Evolutionary conservation across 2,797 vertebrate genomes (phyloP).

Genomic region (Acrossocheilus fasciatus): DNA sequence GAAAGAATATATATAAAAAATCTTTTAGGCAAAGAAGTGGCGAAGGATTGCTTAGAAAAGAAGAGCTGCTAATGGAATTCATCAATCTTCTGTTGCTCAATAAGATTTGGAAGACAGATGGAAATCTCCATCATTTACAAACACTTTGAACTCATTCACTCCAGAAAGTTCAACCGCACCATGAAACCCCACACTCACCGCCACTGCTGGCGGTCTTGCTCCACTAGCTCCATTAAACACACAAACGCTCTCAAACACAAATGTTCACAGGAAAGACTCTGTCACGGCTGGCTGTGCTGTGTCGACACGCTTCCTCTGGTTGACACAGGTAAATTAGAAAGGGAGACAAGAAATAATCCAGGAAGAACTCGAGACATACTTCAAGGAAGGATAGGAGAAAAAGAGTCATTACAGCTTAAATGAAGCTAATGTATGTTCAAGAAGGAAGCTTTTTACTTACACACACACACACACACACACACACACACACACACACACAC

Average conservation of each 20-base stretch:
- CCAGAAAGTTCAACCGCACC: slow-evolving; percentile 52
- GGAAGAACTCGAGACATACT: slow-evolving; percentile 32
- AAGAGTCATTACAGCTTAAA: slow-evolving; percentile 5
- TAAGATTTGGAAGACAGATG: slow-evolving; percentile 50
- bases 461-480: not conserved
- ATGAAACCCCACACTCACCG: slow-evolving; percentile 54
- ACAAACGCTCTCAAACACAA: slow-evolving; percentile 43
- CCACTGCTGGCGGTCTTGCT: slow-evolving; percentile 56
- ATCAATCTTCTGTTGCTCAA: slow-evolving; percentile 8
- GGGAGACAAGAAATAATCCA: slow-evolving; percentile 42
- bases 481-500: too few species aligned
- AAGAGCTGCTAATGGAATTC: slow-evolving; percentile 15
- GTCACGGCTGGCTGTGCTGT: slow-evolving; percentile 51
- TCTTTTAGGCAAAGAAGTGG: slow-evolving; percentile 9
- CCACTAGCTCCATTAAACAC: slow-evolving; percentile 46
- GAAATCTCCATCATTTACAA: slow-evolving; percentile 55
- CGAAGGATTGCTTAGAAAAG: not conserved
- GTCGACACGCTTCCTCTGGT: slow-evolving; percentile 33
- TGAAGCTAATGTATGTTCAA: not conserved
- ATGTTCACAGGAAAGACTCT: slow-evolving; percentile 49
- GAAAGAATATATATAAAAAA: slow-evolving; percentile 3
- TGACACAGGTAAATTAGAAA: slow-evolving; percentile 51
- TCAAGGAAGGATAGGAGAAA: slow-evolving; percentile 9
- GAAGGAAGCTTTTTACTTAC: not conserved
- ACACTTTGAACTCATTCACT: slow-evolving; percentile 60